A percentile compares a stretch with the other conserved stretches of the same genome.
These are phyloP conservation scores for Prorops nasuta DNA, from an alignment of 1,140 invertebrate species.

Conservation along the genomic window DNA sequence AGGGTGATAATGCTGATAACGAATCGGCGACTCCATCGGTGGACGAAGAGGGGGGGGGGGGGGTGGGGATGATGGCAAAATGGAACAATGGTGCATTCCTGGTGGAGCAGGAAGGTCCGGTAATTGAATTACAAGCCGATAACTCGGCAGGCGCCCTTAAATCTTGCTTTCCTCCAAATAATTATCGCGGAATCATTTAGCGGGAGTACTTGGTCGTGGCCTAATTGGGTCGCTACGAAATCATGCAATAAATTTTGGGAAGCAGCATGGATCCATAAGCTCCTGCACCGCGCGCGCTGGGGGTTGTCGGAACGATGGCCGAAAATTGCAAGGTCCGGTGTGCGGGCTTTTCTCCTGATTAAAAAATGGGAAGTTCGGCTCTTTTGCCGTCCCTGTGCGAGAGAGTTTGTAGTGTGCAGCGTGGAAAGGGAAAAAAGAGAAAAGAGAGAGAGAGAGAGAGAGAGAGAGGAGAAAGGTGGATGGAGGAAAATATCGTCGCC, in stretches of 20 bases:
- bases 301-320: too few relatives aligned
- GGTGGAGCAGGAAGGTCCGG: conserved; percentile 47
- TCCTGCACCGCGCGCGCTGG: too few relatives aligned
- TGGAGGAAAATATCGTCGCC: conserved; percentile 21
- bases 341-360: too few relatives aligned
- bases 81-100: conserved; percentile 46
- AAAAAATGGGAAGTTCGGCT: too few relatives aligned
- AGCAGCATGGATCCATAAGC: too few relatives aligned
- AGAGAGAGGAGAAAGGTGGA: neutral
- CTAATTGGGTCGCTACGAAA: too few relatives aligned
- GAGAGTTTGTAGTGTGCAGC: too few relatives aligned
- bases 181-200: too few relatives aligned
- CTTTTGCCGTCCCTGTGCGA: too few relatives aligned
- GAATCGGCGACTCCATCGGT: conserved; percentile 32
- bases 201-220: too few relatives aligned
- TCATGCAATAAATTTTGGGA: too few relatives aligned
- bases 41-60: neutral
- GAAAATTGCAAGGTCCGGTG: too few relatives aligned
- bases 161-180: conserved; percentile 1
- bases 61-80: conserved; percentile 25
- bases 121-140: conserved; percentile 52
- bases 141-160: conserved; percentile 32
- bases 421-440: neutral
- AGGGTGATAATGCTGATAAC: conserved; percentile 48
- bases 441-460: neutral